Evolutionary conservation across 2,113 vertebrate genomes (phyloP), one percentile per base, ranked within the genome.

Genomic region (Aegotheles bennettii): DNA sequence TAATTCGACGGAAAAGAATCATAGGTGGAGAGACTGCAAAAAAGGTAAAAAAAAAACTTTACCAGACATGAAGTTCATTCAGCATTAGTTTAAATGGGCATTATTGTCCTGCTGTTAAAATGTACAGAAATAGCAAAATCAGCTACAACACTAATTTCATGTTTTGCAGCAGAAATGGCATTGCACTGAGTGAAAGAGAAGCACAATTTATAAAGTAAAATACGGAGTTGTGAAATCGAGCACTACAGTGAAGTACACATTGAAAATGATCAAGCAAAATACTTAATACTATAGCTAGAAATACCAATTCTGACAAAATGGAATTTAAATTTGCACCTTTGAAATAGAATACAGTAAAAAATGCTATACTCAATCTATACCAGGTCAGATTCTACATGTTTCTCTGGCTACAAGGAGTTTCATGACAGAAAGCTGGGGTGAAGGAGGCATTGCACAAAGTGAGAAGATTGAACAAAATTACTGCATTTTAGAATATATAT

Each of bases 1-100:
- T 64, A 36, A 69, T 16, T 57, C 97, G 98, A 65, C 93, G 73
- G 88, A 99, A 98, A 79, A 98, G 98, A 90, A 97, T 98, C 8
- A 0, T 98, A 21, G 98, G 98, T 69, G 98, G 98, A 82, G 5
- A 64, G 29, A 54, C 10, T 35, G 98, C 98, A 76, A 10, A 6
- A 36, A 64, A 94, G 97, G 98, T 98, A 98, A 97, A 65, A 89
- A 25, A 45, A 10, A 1, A 5, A 48, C 13, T 33, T 92, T 68
- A 76, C 13, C 50, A 43, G n/a, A 54, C 40, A 36, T 10, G 7
- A 43, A n/a, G 11, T 59, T 92, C 6, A 16, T 60, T 91, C 69
- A 56, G 23, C 61, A 78, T 36, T 82, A 28, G 20, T 71, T 90
- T 78, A 53, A 90, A 78, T n/a, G 19, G 59, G 50, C 8, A 33